These are phyloP conservation scores for Synanthedon andrenaeformis DNA, from an alignment of 2,888 invertebrate genomes.

Conservation along the genomic window DNA sequence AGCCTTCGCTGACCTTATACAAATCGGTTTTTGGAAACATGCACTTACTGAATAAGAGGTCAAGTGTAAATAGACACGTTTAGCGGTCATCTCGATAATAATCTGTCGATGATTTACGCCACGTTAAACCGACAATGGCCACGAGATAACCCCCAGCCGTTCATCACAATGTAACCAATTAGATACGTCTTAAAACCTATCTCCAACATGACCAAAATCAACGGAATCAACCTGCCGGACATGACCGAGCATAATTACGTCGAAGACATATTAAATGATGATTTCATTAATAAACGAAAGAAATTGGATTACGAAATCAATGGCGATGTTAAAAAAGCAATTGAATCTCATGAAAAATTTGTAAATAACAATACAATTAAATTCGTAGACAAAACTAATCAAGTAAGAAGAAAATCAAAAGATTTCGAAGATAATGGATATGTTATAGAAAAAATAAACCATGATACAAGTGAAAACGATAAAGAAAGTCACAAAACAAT, in stretches of 20 bases:
- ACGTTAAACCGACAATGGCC: conserved; percentile 60
- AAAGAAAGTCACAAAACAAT: conserved; percentile 43
- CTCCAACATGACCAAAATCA: conserved; percentile 56
- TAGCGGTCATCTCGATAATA: conserved; percentile 63
- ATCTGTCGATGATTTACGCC: conserved; percentile 66
- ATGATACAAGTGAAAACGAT: conserved; percentile 45
- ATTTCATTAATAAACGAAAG: conserved; percentile 35
- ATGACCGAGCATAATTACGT: conserved; percentile 42
- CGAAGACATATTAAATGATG: conserved; percentile 48
- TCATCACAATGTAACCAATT: conserved; percentile 61
- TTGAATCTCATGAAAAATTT: neutral
- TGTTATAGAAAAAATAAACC: conserved; percentile 16
- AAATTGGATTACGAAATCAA: conserved; percentile 28
- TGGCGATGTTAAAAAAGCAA: conserved; percentile 6
- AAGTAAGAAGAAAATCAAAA: conserved; percentile 33
- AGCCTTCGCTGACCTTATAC: conserved; percentile 23
- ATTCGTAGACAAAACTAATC: conserved; percentile 15
- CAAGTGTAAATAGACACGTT: conserved; percentile 28
- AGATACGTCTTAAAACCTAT: conserved; percentile 26
- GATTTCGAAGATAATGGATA: conserved; percentile 19
- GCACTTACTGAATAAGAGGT: conserved; percentile 25
- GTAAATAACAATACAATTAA: conserved; percentile 32
- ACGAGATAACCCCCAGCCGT: conserved; percentile 41
- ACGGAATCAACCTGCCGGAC: conserved; percentile 39
- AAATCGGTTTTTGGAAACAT: conserved; percentile 32